These are phyloP conservation scores for Paraplagusia blochii DNA, from an alignment of 2,113 vertebrate genomes.

Conservation along the genomic window DNA sequence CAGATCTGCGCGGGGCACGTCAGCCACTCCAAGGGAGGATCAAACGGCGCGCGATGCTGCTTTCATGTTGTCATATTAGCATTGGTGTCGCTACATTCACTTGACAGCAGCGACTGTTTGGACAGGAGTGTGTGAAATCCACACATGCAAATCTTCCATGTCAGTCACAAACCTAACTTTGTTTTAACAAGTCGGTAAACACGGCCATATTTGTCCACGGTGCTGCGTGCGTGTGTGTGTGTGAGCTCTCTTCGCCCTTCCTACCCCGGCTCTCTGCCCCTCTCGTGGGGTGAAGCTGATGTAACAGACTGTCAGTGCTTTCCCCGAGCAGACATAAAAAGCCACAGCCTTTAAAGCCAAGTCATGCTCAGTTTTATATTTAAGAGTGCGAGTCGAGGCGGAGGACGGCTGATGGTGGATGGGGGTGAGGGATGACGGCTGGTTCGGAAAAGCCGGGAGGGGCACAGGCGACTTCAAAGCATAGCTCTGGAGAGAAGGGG, in stretches of 20 bases:
- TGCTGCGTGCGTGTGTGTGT: background rate
- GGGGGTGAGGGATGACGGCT: conserved; percentile 6
- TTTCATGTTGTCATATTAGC: conserved; percentile 45
- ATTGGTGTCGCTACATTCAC: conserved; percentile 37
- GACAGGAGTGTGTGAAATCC: background rate
- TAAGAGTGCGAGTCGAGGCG: conserved; percentile 65
- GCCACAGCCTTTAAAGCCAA: conserved; percentile 60
- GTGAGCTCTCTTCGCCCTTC: conserved; percentile 21
- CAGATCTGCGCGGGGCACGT: conserved; percentile 30
- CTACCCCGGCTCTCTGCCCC: conserved; percentile 2
- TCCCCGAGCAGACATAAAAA: conserved; percentile 49
- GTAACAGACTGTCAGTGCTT: conserved; percentile 45
- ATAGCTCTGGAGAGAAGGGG: conserved; percentile 66
- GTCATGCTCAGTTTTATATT: conserved; percentile 72
- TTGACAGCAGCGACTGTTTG: conserved; percentile 12
- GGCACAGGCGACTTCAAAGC: conserved; percentile 71
- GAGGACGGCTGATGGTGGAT: conserved; percentile 21
- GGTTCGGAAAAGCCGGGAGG: conserved; percentile 33
- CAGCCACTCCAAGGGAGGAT: conserved; percentile 40
- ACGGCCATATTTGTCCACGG: conserved; percentile 9
- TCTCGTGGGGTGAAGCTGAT: conserved; percentile 28
- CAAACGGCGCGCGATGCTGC: conserved; percentile 48
- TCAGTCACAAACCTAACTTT: conserved; percentile 15
- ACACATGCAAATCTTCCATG: background rate
- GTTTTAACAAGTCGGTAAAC: conserved; percentile 19